Base-by-base conservation (phyloP, 2,888 invertebrate genomes). In the Hanleya hanleyi region DNA sequence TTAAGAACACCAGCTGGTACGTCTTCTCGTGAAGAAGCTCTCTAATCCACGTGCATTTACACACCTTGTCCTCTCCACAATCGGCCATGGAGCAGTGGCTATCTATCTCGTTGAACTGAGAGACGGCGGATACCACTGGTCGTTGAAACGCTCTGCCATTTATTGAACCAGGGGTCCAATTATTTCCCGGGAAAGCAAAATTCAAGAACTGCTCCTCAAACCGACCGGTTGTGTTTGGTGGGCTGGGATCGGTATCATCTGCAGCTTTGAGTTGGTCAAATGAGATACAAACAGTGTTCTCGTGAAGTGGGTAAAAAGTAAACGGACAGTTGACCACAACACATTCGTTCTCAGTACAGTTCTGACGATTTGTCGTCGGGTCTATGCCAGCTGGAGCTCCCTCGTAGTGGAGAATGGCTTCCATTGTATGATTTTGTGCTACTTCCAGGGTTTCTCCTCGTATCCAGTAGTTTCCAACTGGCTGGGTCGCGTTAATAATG, bases 201-300 rank as follows among this genome's bases (percentile, higher is more conserved):
- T 87, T 87, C 0, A 86, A 74, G 67, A 87, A 87, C 41, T 79
- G 72, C 73, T 87, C 87, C 62, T 79, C 50, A 51, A 82, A 81
- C 29, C 77, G 75, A 1, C 74, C 77, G 0, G 57, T 18, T 0
- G 29, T 51, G 5, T 64, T n/a, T 26, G 2, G 1, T 2, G 77
- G 70, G 3, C 80, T 79, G 37, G 79, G 76, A 51, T 80, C 75
- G 3, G 71, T 32, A 4, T 57, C 32, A 22, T n/a, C 22, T 6
- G 70, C 29, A 22, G 81, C 69, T 4, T 37, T 35, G 7, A 84
- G 33, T 4, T 74, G 65, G 38, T 75, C 80, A 12, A 80, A 57
- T 12, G 69, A 69, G 51, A 81, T n/a, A 47, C 84, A 84, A 0
- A 29, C 47, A 18, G 69, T 72, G 41, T 62, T 47, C 12, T 38